phyloP scores from a whole-genome alignment of 2,888 invertebrate species.

The Diarsia rubi region DNA sequence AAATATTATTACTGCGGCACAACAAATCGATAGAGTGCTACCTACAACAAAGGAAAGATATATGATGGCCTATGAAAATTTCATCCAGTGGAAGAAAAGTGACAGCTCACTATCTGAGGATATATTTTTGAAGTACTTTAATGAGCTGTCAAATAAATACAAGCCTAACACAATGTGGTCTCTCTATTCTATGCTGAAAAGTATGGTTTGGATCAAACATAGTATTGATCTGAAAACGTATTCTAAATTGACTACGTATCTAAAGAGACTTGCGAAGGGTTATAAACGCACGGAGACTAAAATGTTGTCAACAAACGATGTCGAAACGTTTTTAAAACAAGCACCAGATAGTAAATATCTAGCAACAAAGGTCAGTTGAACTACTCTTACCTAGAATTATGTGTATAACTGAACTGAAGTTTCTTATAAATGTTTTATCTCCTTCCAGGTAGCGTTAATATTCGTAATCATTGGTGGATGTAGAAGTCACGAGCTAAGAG shows the following conservation, averaged over 20 bases:
- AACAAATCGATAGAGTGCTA: neutral
- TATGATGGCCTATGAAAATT: constrained; percentile 12
- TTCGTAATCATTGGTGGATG: constrained; percentile 29
- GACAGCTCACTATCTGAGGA: constrained; percentile 16
- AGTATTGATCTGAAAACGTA: constrained; percentile 28
- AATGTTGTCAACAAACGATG: constrained; percentile 18
- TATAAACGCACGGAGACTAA: neutral
- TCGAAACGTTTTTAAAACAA: constrained; percentile 28
- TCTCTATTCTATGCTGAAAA: constrained; percentile 14
- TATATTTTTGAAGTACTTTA: constrained; percentile 28
- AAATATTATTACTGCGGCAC: constrained; percentile 7
- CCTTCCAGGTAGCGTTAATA: constrained; percentile 36
- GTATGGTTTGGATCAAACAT: constrained; percentile 12
- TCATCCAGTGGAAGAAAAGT: constrained; percentile 15
- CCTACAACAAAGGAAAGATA: constrained; percentile 15
- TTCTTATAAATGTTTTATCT: neutral
- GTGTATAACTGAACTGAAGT: neutral
- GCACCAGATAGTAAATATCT: constrained; percentile 29
- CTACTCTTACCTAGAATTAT: neutral
- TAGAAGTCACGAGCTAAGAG: constrained; percentile 8
- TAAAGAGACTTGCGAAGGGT: constrained; percentile 1
- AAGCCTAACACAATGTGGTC: constrained; percentile 26
- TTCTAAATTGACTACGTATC: neutral
- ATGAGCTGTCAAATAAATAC: constrained; percentile 18
- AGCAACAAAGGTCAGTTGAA: constrained; percentile 32